A percentile compares a stretch with the other conserved stretches of the same genome.
Evolutionary conservation across 1,140 invertebrate genomes (phyloP).

Genomic region (Plectrocnemia conspersa): DNA sequence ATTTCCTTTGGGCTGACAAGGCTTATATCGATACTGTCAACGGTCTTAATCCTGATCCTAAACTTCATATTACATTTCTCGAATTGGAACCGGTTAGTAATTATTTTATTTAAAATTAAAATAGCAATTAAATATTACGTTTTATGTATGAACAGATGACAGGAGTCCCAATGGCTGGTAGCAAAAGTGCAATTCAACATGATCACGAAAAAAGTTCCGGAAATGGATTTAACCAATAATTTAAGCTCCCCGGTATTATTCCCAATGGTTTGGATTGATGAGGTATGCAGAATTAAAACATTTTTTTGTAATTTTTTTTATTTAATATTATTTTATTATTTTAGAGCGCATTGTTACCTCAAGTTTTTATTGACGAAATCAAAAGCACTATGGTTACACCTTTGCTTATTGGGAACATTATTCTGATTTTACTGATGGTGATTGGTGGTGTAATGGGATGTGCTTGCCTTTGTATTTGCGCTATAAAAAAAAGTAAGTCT

Average conservation of each 20-base stretch:
- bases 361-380: slow-evolving; percentile 43
- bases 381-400: slow-evolving; percentile 42
- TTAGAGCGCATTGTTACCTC: slow-evolving; percentile 43
- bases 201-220: slow-evolving; percentile 49
- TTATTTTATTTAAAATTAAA: background rate
- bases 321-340: slow-evolving; percentile 7
- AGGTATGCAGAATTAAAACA: slow-evolving; percentile 44
- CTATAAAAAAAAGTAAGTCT: too few species aligned
- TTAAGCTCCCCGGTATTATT: slow-evolving; percentile 49
- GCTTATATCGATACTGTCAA: slow-evolving; percentile 50
- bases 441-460: slow-evolving; percentile 21
- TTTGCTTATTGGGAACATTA: slow-evolving; percentile 40
- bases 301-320: slow-evolving; percentile 12
- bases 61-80: slow-evolving; percentile 45
- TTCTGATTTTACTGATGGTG: slow-evolving; percentile 37
- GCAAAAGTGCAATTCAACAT: slow-evolving; percentile 59
- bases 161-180: slow-evolving; percentile 52
- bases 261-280: slow-evolving; percentile 59
- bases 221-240: slow-evolving; percentile 48
- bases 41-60: slow-evolving; percentile 43
- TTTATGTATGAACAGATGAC: slow-evolving; percentile 48
- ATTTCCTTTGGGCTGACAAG: slow-evolving; percentile 57
- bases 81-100: slow-evolving; percentile 53
- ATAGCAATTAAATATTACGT: background rate
- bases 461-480: too few species aligned